Evolutionary conservation across 2,888 invertebrate genomes (phyloP).

Genomic region (Panopea generosa): DNA sequence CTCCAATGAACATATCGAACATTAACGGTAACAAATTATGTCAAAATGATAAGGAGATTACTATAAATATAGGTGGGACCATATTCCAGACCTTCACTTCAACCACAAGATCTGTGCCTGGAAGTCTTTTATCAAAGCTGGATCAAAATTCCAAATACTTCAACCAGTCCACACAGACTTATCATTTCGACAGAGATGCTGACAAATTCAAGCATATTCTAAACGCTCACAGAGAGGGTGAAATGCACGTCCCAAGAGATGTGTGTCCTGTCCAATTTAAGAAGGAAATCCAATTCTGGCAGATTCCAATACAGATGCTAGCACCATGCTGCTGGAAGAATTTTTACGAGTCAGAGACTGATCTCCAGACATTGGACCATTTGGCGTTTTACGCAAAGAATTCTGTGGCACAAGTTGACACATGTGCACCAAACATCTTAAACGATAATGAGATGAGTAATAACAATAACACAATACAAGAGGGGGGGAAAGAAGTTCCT

Average conservation of each 20-base stretch:
- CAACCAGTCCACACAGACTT: neutral
- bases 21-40: no score
- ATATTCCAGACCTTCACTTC: neutral
- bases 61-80: conserved; percentile 3
- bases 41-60: no score
- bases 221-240: conserved; percentile 36
- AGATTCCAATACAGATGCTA: conserved; percentile 33
- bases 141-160: neutral
- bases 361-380: conserved; percentile 23
- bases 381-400: neutral
- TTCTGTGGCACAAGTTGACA: neutral
- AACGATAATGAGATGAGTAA: no score
- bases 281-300: conserved; percentile 52
- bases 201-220: neutral
- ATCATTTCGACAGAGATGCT: neutral
- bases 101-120: neutral
- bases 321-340: conserved; percentile 54
- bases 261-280: conserved; percentile 43
- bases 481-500: neutral
- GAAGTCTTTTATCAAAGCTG: conserved; percentile 2
- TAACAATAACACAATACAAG: neutral
- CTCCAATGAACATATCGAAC: no score
- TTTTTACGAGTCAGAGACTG: conserved; percentile 38
- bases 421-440: no score
- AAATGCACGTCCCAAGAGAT: conserved; percentile 52